These are phyloP conservation scores for Lepidochitona cinerea DNA, from an alignment of 2,888 invertebrate species.

Conservation along the genomic window DNA sequence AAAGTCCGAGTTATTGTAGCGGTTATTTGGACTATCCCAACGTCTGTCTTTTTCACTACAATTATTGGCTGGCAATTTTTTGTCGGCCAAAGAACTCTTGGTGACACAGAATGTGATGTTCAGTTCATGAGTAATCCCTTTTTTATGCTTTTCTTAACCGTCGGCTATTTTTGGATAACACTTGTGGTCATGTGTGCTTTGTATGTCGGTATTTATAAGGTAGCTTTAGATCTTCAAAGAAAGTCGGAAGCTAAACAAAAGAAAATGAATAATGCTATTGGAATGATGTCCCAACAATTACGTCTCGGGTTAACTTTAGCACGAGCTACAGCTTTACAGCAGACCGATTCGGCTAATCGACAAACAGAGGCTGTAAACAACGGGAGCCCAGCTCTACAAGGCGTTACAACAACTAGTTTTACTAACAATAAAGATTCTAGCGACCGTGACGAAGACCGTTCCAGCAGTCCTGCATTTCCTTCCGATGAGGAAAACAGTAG, in stretches of 20 bases:
- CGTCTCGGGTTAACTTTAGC: constrained; percentile 74
- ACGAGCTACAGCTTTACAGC: constrained; percentile 7
- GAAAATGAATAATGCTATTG: constrained; percentile 74
- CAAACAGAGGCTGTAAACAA: constrained; percentile 21
- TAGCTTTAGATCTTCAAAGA: constrained; percentile 97
- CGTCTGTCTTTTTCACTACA: constrained; percentile 95
- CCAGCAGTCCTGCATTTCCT: constrained; percentile 93
- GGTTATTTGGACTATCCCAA: constrained; percentile 97
- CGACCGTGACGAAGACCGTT: constrained; percentile 79
- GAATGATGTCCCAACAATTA: constrained; percentile 75
- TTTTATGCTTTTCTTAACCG: constrained; percentile 96
- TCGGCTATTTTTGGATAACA: constrained; percentile 98
- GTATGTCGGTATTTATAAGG: constrained; percentile 97
- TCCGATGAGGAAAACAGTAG: constrained; percentile 85
- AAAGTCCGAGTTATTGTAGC: constrained; percentile 96
- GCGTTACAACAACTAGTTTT: constrained; percentile 49
- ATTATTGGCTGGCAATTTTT: constrained; percentile 99
- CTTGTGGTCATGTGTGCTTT: constrained; percentile 94
- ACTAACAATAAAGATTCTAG: constrained; percentile 32
- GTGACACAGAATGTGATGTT: constrained; percentile 92
- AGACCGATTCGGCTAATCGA: constrained; percentile 13
- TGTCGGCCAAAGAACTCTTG: constrained; percentile 89
- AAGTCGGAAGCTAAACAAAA: constrained; percentile 96
- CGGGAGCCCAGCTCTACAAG: constrained; percentile 11
- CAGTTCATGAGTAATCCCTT: constrained; percentile 98